Base-by-base conservation (phyloP, 2,797 vertebrate species). In the Fratercula arctica region DNA sequence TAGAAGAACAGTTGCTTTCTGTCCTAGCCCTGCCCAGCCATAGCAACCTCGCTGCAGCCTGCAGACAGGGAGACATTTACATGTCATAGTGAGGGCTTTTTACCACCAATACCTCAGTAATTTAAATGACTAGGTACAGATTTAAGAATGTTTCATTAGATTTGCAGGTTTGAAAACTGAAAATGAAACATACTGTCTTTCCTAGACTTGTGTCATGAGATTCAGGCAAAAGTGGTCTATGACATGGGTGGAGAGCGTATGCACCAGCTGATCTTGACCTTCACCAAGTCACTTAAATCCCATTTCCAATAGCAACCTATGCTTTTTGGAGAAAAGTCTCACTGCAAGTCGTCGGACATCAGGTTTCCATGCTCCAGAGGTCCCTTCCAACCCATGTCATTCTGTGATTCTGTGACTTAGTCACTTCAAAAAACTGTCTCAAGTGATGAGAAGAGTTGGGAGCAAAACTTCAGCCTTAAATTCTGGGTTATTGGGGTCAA, bases 161-260 rank as follows among this genome's bases (percentile, higher is more conserved):
- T 73, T 39, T 50, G n/a, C 37, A 51, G 17, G 3, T 72, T 93
- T 84, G 46, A 81, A 94, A 92, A 61, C 35, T 51, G 68, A 77
- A 82, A 89, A 37, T 72, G 35, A 82, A 83, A 17, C 0, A 0
- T 19, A 2, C 15, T 53, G 3, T 31, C 9, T 85, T 93, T 46
- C 53, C 43, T 50, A 56, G 63, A n/a, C 13, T 74, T 1, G 0
- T 63, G 16, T 17, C 0, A 0, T 23, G 63, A 87, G 26, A 53
- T 46, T 73, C 63, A 64, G 39, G 20, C 45, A 37, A 35, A 51
- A 45, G 39, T 45, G 6, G 24, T 83, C 51, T 70, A 4, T n/a
- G 48, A 45, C 46, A 11, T 4, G 39, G n/a, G 11, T 93, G 60
- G 26, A 86, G 29, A 33, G 15, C 1, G 0, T 28, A 4, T 16